Base-by-base conservation (phyloP, 2,797 vertebrate species). In the Furcifer pardalis region DNA sequence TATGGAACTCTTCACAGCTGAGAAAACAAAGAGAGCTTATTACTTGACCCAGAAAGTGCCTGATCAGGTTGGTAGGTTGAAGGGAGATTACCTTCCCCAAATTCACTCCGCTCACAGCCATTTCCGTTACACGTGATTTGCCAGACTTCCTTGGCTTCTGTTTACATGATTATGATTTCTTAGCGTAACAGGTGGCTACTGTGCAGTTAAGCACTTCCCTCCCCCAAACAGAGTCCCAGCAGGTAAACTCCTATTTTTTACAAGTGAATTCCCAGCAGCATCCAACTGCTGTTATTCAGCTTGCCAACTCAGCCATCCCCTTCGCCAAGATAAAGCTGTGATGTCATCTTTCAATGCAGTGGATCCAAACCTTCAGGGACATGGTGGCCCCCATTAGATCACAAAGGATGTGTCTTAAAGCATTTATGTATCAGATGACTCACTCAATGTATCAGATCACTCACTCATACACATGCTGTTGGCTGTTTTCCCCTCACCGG, bases 1-100 rank as follows among this genome's bases (percentile, higher is more conserved):
- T 49, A 62, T 94, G 3, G 97, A 98, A 19, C 84, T 96, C 88
- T 94, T 96, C 19, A 90, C 93, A 79, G 97, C 98, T 77, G 98
- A 99, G 94, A 99, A 97, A 92, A 95, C 98, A 89, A 99, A 99
- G 94, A 96, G 96, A 81, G 97, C 97, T 2, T 98, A 97, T 94
- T 99, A 97, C 89, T 91, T 98, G 87, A 96, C 95, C 1, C 97
- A 96, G 87, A 97, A 97, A 86, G 93, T 93, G 59, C 93, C 96
- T 23, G 97, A 98, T 83, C 97, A 97, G 97, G 98, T 99, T 96
- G 32, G 73, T 37, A 60, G 15, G 12, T 52, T 15, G 72, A 56
- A 30, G 32, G 35, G 25, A 49, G 21, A 42, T 63, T 4, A 21
- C 5, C 13, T 86, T 56, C 40, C 49, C 46, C 30, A 65, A 60